Evolutionary conservation across 1,140 invertebrate genomes (phyloP).

Genomic region (Drosophila grimshawi): DNA sequence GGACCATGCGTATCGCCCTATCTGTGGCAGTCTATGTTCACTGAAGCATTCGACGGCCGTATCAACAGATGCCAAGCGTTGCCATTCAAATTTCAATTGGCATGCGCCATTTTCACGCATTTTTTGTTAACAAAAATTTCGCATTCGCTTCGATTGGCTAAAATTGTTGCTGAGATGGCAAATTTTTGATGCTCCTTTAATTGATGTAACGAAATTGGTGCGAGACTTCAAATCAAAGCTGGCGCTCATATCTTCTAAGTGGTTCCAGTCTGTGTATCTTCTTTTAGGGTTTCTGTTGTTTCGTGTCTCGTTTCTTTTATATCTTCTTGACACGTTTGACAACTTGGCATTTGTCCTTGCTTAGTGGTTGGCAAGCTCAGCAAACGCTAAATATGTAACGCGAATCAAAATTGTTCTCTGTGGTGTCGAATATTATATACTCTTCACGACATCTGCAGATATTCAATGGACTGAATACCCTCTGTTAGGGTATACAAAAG

Average conservation of each 20-base stretch:
- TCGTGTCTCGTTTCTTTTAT: not conserved
- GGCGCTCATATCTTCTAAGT: conserved; percentile 37
- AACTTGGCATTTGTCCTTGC: conserved; percentile 38
- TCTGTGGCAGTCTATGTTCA: conserved; percentile 45
- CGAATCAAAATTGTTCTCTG: conserved; percentile 23
- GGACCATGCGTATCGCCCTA: conserved; percentile 8
- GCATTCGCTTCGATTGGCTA: conserved; percentile 67
- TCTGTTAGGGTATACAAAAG: not conserved
- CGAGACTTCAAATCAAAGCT: conserved; percentile 19
- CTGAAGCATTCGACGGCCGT: conserved; percentile 66
- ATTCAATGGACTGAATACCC: not conserved
- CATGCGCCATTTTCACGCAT: conserved; percentile 59
- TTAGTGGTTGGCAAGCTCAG: conserved; percentile 21
- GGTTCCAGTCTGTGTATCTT: not conserved
- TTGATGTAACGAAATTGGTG: conserved; percentile 15
- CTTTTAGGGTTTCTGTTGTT: conserved; percentile 20
- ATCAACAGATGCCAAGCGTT: conserved; percentile 76
- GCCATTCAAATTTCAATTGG: conserved; percentile 68
- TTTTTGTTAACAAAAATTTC: conserved; percentile 78
- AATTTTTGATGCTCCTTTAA: conserved; percentile 17
- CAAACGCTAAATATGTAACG: conserved; percentile 4
- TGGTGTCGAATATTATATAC: not conserved
- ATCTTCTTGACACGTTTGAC: conserved; percentile 34
- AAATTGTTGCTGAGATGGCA: conserved; percentile 6
- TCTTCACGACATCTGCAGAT: not conserved